These are phyloP conservation scores for Drosophila repleta DNA, from an alignment of 1,140 invertebrate species.

Conservation along the genomic window DNA sequence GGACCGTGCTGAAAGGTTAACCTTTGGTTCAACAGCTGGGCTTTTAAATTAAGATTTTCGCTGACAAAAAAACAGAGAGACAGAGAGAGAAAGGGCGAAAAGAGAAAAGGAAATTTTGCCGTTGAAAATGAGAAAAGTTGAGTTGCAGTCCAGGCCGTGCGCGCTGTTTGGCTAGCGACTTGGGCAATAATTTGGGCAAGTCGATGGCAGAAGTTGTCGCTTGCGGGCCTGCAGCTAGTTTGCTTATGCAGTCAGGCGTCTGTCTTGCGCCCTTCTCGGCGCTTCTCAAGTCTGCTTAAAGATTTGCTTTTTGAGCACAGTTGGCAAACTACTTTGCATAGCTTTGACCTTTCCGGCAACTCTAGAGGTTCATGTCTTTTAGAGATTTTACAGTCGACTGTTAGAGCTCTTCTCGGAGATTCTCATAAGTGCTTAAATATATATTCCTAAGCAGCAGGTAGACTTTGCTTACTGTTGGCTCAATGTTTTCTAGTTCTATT, in stretches of 20 bases:
- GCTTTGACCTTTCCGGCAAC: slow-evolving; percentile 16
- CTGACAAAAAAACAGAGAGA: slow-evolving; percentile 13
- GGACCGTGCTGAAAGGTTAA: slow-evolving; percentile 66
- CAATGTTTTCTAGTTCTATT: no score
- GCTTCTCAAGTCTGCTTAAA: slow-evolving; percentile 3
- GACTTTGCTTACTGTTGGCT: no score
- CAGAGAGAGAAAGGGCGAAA: neutral
- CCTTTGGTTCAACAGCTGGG: slow-evolving; percentile 82
- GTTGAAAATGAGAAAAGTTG: slow-evolving; percentile 54
- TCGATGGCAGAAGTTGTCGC: slow-evolving; percentile 12
- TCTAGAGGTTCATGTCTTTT: neutral
- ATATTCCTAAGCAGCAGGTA: no score
- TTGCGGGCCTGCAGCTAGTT: slow-evolving; percentile 25
- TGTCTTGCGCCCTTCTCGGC: neutral
- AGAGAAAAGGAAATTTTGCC: slow-evolving; percentile 40
- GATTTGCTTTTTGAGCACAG: slow-evolving; percentile 3
- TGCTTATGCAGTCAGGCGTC: neutral
- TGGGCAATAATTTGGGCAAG: slow-evolving; percentile 10
- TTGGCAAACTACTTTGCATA: slow-evolving; percentile 40
- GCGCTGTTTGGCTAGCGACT: slow-evolving; percentile 15
- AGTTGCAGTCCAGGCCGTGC: slow-evolving; percentile 13
- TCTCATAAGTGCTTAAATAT: no score
- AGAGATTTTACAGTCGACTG: no score
- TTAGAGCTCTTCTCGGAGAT: no score
- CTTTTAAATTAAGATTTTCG: slow-evolving; percentile 79